phyloP scores from a whole-genome alignment of 2,888 invertebrate species.

The Cremastobaeus sp. region DNA sequence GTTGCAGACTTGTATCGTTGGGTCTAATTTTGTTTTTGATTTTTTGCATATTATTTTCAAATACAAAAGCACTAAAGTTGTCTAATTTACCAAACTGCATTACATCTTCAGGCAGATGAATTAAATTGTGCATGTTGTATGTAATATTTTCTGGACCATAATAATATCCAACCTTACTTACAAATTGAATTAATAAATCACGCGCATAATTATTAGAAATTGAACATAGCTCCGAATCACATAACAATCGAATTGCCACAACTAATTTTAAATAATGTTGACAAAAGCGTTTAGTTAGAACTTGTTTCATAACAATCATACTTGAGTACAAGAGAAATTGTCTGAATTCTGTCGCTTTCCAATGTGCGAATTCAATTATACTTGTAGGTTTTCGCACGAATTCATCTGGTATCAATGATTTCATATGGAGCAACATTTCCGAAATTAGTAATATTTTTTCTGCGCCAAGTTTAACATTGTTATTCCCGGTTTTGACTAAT shows the following conservation, averaged over 20 bases:
- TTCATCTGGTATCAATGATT: slow-evolving; percentile 1
- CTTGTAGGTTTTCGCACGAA: slow-evolving; percentile 24
- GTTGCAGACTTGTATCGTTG: slow-evolving; percentile 1
- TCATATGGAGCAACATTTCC: not conserved
- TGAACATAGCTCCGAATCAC: not conserved
- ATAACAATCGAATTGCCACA: slow-evolving; percentile 9
- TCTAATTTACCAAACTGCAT: slow-evolving; percentile 17
- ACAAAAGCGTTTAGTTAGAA: slow-evolving; percentile 55
- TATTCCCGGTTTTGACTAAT: too few relatives aligned
- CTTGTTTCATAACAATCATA: slow-evolving; percentile 59
- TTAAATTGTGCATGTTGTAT: slow-evolving; percentile 66
- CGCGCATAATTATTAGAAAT: not conserved
- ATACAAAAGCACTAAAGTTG: slow-evolving; percentile 22
- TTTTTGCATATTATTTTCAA: slow-evolving; percentile 2
- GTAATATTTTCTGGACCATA: slow-evolving; percentile 57
- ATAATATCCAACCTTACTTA: slow-evolving; percentile 1
- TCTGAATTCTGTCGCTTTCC: slow-evolving; percentile 65
- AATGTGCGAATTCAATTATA: slow-evolving; percentile 42
- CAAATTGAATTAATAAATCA: slow-evolving; percentile 34
- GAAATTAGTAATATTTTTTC: not conserved
- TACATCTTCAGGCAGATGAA: slow-evolving; percentile 61
- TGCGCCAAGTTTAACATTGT: too few relatives aligned
- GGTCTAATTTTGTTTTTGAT: slow-evolving; percentile 21
- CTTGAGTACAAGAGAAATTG: slow-evolving; percentile 65
- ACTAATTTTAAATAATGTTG: slow-evolving; percentile 49